Evolutionary conservation across 2,888 invertebrate species (phyloP), one percentile per base, ranked within the genome.

Genomic region (Melanargia galathea): DNA sequence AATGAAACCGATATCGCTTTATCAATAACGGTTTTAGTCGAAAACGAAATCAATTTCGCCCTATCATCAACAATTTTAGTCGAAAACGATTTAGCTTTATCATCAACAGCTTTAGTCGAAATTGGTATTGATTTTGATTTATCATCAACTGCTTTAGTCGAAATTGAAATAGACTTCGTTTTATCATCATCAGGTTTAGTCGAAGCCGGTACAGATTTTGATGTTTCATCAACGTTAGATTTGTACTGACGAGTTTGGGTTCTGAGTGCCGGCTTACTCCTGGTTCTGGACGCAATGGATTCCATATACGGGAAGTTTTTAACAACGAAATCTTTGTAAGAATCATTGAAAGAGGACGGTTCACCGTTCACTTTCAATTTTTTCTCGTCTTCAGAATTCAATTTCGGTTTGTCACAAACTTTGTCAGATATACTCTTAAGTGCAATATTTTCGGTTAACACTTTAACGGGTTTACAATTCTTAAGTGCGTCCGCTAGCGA

Each of bases 191-290:
- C 7, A 0, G 30, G 30, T 30, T 30, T 30, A 6, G 8, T n/a
- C n/a, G n/a, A 4, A 30, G 1, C 5, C 5, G 30, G 6, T 30
- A 8, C 11, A 38, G 38, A 38, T 13, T 10, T 38, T 11, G 38
- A 11, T 38, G 10, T 38, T 4, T 38, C 38, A 38, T 13, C 38
- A 38, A 13, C 38, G 7, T 26, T 38, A n/a, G 64, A 76, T 16
- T 77, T 83, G 33, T 81, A 83, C 58, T 86, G 84, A 0, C 84
- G 83, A 0, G 85, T 83, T 66, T 78, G 85, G 0, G 86, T 83
- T 73, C 84, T 85, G 0, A 84, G 70, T 6, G 55, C 52, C 3
- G 57, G 60, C n/a, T 59, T 62, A 5, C 43, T 64, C 0, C 38
- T 40, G 24, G 58, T 65, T 13, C 56, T 60, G 1, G 52, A 62